A percentile compares a stretch with the other conserved stretches of the same genome.
These are phyloP conservation scores for Amphipyra tragopoginis DNA, from an alignment of 2,888 invertebrate species.

Conservation along the genomic window DNA sequence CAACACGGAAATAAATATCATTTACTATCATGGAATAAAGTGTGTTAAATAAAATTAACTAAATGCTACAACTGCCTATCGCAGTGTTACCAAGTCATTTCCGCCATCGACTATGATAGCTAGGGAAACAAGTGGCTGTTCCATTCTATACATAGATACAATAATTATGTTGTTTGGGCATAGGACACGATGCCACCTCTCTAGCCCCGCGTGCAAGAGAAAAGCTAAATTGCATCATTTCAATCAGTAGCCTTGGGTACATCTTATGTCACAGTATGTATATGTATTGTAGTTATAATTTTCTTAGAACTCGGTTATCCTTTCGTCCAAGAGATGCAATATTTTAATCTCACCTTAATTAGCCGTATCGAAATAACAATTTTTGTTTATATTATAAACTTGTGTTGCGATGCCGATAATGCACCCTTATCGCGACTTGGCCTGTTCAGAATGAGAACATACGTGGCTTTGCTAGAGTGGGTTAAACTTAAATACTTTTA, in stretches of 20 bases:
- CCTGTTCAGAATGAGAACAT: conserved; percentile 27
- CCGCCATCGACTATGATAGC: conserved; percentile 8
- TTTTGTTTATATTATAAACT: conserved; percentile 37
- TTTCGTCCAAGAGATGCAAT: conserved; percentile 10
- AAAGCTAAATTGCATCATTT: conserved; percentile 20
- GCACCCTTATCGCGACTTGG: conserved; percentile 43
- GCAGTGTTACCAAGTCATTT: conserved; percentile 4
- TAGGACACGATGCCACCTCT: neutral
- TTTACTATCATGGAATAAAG: no score
- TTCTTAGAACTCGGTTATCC: neutral
- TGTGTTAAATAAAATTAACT: no score
- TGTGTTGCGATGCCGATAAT: conserved; percentile 39
- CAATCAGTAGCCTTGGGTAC: neutral
- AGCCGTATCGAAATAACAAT: conserved; percentile 25
- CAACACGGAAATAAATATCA: no score
- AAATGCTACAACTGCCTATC: conserved; percentile 7
- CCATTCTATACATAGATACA: neutral
- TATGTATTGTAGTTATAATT: neutral
- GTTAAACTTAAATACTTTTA: neutral
- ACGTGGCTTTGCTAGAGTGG: conserved; percentile 42
- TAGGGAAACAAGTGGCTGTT: neutral
- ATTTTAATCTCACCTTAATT: conserved; percentile 23
- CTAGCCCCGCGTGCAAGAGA: neutral
- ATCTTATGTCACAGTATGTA: neutral
- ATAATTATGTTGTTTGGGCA: conserved; percentile 5